Percentiles rank a stretch among this genome's conserved stretches.
Conservation (phyloP, 1,140 invertebrate species). For the Centruroides sculpturatus region DNA sequence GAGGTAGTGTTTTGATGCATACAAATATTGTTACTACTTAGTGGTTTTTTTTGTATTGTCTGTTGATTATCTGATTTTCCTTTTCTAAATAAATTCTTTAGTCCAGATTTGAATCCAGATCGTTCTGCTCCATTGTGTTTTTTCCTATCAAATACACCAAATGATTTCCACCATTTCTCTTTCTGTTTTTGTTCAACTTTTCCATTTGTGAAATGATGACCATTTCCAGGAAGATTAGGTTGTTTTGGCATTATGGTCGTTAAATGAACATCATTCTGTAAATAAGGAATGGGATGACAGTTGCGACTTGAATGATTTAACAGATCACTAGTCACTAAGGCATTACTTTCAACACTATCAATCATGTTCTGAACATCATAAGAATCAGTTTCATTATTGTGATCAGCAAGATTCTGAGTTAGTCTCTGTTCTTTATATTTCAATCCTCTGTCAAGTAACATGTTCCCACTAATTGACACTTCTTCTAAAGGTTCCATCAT, state of each 20-base stretch:
- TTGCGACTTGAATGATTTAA: constrained; percentile 24
- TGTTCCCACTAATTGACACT: constrained; percentile 39
- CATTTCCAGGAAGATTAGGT: constrained; percentile 34
- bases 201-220: constrained; percentile 8
- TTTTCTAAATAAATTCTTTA: too few relatives aligned
- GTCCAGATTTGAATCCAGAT: too few relatives aligned
- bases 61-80: too few relatives aligned
- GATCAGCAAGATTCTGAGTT: constrained; percentile 22
- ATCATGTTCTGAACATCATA: constrained; percentile 34
- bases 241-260: constrained; percentile 31
- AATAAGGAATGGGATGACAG: constrained; percentile 49
- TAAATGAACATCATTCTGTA: constrained; percentile 55
- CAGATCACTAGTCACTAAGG: constrained; percentile 28
- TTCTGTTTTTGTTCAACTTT: neutral
- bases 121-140: too few relatives aligned
- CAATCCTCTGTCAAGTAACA: constrained; percentile 41
- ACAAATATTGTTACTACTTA: too few relatives aligned
- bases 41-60: too few relatives aligned
- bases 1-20: too few relatives aligned
- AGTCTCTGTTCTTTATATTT: constrained; percentile 41
- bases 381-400: constrained; percentile 19
- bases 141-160: neutral
- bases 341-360: constrained; percentile 25
- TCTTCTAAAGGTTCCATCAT: constrained; percentile 46
- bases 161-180: neutral